Evolutionary conservation across 2,888 invertebrate species (phyloP).

Genomic region (Chymomyza caudatula): DNA sequence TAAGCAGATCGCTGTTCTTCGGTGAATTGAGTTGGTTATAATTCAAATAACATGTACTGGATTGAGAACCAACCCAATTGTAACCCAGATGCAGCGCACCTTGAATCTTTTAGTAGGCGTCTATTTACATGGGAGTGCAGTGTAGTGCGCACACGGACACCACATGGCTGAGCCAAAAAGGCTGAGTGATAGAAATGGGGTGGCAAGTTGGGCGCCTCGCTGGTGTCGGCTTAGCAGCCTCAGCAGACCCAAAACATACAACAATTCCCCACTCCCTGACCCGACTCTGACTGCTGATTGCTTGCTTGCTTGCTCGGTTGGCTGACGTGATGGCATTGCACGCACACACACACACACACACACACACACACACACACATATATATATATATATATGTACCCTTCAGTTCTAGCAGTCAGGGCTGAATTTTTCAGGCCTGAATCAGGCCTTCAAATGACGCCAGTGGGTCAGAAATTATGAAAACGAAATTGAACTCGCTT

Average conservation of each 20-base stretch:
- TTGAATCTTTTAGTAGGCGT: not conserved
- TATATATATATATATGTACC: constrained; percentile 5
- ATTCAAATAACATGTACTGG: no score
- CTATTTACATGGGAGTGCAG: not conserved
- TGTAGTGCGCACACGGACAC: constrained; percentile 32
- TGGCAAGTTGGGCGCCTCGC: constrained; percentile 5
- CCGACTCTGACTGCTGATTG: constrained; percentile 68
- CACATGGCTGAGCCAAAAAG: constrained; percentile 57
- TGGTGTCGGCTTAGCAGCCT: constrained; percentile 48
- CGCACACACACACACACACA: constrained; percentile 36
- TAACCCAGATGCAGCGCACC: not conserved
- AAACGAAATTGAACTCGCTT: no score
- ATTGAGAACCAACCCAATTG: not conserved
- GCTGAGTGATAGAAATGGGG: constrained; percentile 69
- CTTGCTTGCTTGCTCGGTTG: constrained; percentile 63
- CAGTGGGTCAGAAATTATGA: no score
- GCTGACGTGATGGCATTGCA: constrained; percentile 69
- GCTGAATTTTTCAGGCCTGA: no score
- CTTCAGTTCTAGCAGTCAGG: no score
- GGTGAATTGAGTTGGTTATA: no score
- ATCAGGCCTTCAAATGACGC: no score
- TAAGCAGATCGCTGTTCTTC: no score
- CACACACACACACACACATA: constrained; percentile 7
- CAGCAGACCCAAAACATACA: constrained; percentile 14
- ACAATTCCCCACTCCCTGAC: constrained; percentile 39